phyloP scores from a whole-genome alignment of 1,140 invertebrate species.

The Radopholus similis region DNA sequence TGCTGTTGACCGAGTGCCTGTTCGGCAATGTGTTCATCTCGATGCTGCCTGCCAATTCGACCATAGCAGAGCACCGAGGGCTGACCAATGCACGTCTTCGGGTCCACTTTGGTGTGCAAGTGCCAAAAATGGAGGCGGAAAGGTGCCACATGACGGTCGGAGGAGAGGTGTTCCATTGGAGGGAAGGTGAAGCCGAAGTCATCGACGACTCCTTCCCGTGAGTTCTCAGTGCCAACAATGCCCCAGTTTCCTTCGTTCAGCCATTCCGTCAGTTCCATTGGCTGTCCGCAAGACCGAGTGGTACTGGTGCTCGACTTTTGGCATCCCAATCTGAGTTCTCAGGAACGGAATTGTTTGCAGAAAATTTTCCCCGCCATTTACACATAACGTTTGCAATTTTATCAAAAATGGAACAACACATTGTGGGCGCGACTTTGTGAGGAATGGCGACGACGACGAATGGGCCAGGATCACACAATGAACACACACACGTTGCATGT shows the following conservation, averaged over 20 bases:
- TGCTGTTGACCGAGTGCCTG: constrained; percentile 18
- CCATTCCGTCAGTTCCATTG: constrained; percentile 21
- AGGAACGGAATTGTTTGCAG: constrained; percentile 14
- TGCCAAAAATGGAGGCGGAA: constrained; percentile 11
- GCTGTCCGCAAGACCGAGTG: constrained; percentile 19
- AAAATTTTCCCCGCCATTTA: constrained; percentile 26
- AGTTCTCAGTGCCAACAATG: neutral
- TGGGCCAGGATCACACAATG: neutral
- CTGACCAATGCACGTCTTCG: constrained; percentile 19
- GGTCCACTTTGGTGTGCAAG: constrained; percentile 21
- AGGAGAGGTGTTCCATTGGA: constrained; percentile 26
- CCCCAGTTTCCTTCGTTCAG: neutral
- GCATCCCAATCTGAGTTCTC: constrained; percentile 12
- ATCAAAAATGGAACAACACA: neutral
- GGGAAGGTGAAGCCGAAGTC: neutral
- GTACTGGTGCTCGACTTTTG: constrained; percentile 29
- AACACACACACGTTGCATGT: neutral
- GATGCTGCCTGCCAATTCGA: constrained; percentile 17
- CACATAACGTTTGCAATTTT: constrained; percentile 20
- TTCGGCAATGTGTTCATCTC: constrained; percentile 29
- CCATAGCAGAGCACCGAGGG: constrained; percentile 21
- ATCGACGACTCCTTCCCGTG: constrained; percentile 23
- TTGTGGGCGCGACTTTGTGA: constrained; percentile 1
- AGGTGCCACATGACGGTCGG: constrained; percentile 29
- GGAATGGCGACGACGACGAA: neutral